phyloP scores from a whole-genome alignment of 2,797 vertebrate species.

The Synaphobranchus kaupii region DNA sequence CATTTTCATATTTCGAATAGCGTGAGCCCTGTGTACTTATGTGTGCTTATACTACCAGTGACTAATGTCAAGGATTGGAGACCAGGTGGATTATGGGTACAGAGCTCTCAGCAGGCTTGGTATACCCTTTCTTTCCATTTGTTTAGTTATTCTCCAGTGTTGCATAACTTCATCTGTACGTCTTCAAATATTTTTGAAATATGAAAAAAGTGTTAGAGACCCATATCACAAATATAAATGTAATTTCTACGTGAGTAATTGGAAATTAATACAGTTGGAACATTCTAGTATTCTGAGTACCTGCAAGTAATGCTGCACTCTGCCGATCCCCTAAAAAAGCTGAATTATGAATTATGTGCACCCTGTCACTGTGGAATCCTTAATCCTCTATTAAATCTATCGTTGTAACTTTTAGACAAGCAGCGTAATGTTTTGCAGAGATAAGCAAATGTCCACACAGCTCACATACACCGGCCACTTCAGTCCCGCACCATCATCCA shows the following conservation, averaged over 20 bases:
- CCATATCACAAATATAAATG: neutral
- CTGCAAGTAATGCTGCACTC: neutral
- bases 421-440: neutral
- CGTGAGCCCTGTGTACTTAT: no score
- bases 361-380: neutral
- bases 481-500: no score
- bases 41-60: no score
- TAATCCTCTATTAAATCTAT: neutral
- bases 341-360: neutral
- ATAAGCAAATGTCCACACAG: neutral
- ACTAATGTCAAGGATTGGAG: no score
- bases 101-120: no score
- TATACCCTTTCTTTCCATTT: no score
- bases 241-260: neutral
- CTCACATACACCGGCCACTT: neutral
- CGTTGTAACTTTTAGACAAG: neutral
- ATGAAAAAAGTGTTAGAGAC: neutral
- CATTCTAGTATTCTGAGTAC: neutral
- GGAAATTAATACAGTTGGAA: neutral
- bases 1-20: no score
- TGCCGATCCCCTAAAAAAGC: neutral
- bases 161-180: no score
- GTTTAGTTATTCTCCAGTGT: no score
- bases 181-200: no score
- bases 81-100: no score